These are phyloP conservation scores for Lophius piscatorius DNA, from an alignment of 2,113 vertebrate genomes.

Conservation along the genomic window DNA sequence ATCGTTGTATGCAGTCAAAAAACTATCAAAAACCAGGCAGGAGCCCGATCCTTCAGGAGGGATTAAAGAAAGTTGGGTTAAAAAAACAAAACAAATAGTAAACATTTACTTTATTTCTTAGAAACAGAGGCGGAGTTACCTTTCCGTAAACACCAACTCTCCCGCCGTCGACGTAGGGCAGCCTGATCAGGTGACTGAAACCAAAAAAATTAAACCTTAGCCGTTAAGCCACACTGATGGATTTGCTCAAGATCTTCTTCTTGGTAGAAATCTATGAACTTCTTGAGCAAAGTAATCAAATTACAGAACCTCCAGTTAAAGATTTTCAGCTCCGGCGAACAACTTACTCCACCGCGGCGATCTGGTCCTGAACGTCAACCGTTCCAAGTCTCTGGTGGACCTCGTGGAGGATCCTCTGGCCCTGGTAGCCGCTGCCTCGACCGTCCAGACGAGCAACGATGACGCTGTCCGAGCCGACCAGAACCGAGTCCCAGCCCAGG, in stretches of 20 bases:
- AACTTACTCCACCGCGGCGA: constrained; percentile 85
- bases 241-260: no score
- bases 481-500: constrained; percentile 93
- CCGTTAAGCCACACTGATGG: no score
- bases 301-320: no score
- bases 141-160: constrained; percentile 78
- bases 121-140: constrained; percentile 41
- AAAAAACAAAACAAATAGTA: no score
- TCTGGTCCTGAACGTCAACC: constrained; percentile 91
- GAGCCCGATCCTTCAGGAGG: no score
- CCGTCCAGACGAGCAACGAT: constrained; percentile 94
- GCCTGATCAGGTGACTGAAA: constrained; percentile 65
- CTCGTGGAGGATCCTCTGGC: constrained; percentile 92
- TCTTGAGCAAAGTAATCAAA: not conserved
- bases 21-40: no score
- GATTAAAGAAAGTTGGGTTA: no score
- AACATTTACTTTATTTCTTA: not conserved
- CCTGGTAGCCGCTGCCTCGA: constrained; percentile 93
- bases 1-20: no score
- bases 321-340: no score
- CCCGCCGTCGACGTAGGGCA: constrained; percentile 68
- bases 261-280: not conserved
- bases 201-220: not conserved
- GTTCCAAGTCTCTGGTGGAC: constrained; percentile 89
- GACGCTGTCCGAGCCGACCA: constrained; percentile 90